Base-by-base conservation (phyloP, 2,797 vertebrate genomes). In the Petrocephalus sullivani region DNA sequence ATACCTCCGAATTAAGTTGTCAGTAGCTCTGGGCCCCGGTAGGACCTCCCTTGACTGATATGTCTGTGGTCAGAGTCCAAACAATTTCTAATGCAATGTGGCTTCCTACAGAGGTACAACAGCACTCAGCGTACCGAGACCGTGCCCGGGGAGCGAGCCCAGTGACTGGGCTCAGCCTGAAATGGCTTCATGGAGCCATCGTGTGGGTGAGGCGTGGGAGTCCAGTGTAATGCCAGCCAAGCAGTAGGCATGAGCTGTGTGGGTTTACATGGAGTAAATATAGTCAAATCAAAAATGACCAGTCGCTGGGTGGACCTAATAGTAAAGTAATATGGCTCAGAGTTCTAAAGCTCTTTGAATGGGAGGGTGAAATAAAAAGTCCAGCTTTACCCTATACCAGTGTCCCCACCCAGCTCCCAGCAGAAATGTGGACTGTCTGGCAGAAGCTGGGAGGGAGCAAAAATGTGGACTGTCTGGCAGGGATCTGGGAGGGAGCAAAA, bases 291-390 rank as follows among this genome's bases (percentile, higher is more conserved):
- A 14, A 84, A 4, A 53, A 82, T 2, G 19, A 82, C 19, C 3
- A 4, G 0, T 82, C 49, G 37, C 78, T 82, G 10, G 21, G n/a
- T 53, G n/a, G 49, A 49, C 49, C 46, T 53, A 54, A 53, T 83
- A 54, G 4, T 49, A 51, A 51, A 28, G 51, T 12, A 28, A 53
- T 28, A 28, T 9, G 54, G 46, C 81, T 54, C 19, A 12, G 71
- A 83, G n/a, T 51, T 51, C 23, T 33, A 84, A 84, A 84, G 51
- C n/a, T 83, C 81, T 83, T 49, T 51, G 81, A 83, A 83, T 49
- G 3, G 41, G 23, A 0, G 49, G 49, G 21, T 12, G n/a, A 23
- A 54, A 33, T 9, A 84, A 16, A 54, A 54, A 84, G 41, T 81
- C 41, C 41, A 49, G 41, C 3, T 21, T n/a, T 21, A 46, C 41